Base-by-base conservation (phyloP, 2,113 vertebrate species). In the Osmerus mordax region DNA sequence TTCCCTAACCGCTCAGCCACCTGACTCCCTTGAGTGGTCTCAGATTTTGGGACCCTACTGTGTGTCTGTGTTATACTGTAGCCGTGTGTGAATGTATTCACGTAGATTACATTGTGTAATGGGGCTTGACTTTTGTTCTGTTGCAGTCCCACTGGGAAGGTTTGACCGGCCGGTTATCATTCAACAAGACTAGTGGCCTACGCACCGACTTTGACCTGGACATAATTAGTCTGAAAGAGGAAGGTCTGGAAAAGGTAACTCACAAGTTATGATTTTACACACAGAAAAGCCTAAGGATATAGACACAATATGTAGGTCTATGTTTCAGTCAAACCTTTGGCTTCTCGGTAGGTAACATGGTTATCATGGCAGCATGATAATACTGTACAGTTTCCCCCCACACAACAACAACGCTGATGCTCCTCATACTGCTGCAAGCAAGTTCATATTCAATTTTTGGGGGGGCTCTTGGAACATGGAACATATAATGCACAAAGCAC, bases 121-220 rank as follows among this genome's bases (percentile, higher is more conserved):
- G 18, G 11, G 11, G 21, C 19, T 60, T 60, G 19, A 8, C 32
- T 64, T 2, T 15, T 73, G 1, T 75, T 79, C 13, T 84, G 69
- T 66, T 87, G 63, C 91, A 99, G 97, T 96, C 97, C 69, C 97
- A 99, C 47, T 99, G 97, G 97, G 97, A 99, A 87, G 97, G 97
- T 78, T 89, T 99, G 89, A 99, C 97, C 0, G 97, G 97, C 76
- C 92, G 97, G 32, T 93, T 99, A 60, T 95, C 94, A 78, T 99
- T 99, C 89, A 99, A 99, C 89, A 97, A 94, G 90, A 96, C 95
- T 14, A 95, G 92, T 0, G 97, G 97, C 56, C 92, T 99, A 14
- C 90, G 97, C 63, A 99, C 96, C 1, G 97, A 99, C 89, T 99
- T 99, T 59, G 97, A 99, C 86, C 81, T 99, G 91, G 97, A 99